Evolutionary conservation across 2,888 invertebrate species (phyloP), one percentile per base, ranked within the genome.

Genomic region (Notodonta ziczac): DNA sequence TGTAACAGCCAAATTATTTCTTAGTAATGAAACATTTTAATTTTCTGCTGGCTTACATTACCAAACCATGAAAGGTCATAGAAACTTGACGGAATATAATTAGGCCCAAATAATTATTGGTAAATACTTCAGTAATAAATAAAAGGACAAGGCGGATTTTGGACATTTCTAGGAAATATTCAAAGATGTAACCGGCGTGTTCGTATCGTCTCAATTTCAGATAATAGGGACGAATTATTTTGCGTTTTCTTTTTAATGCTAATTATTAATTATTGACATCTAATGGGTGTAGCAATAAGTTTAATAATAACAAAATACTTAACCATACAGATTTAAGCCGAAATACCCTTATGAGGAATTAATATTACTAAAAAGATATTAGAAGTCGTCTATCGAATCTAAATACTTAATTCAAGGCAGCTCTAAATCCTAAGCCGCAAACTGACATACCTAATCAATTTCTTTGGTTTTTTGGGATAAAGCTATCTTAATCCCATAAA

Each of bases 11-110:
- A 65, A 65, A 67, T 65, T 58, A 60, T 70, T 72, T 16, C 51
- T 56, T 59, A 72, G 73, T 75, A 79, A 82, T 73, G 65, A 65
- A 72, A 74, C 66, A 62, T 67, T 66, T 76, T 75, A 73, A 80
- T 80, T 81, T 80, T 76, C 74, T 81, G 76, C 70, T 72, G 59
- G 73, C 71, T 75, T 74, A 62, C 60, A 60, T 82, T 82, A 74
- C 77, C 59, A 76, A 79, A 80, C 72, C 64, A 56, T 55, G 58
- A 72, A 76, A 80, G 80, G 82, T 72, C 70, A 65, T 67, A 76
- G 76, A 76, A 77, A 74, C 59, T 66, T 65, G 59, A 55, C 59
- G 32, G 52, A 59, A 62, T 62, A 24, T 68, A 66, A 70, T 69
- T 69, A 66, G 51, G 51, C 62, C 58, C 42, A 50, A 69, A 63